phyloP scores from a whole-genome alignment of 1,140 invertebrate genomes.

The Lordiphosa collinella region DNA sequence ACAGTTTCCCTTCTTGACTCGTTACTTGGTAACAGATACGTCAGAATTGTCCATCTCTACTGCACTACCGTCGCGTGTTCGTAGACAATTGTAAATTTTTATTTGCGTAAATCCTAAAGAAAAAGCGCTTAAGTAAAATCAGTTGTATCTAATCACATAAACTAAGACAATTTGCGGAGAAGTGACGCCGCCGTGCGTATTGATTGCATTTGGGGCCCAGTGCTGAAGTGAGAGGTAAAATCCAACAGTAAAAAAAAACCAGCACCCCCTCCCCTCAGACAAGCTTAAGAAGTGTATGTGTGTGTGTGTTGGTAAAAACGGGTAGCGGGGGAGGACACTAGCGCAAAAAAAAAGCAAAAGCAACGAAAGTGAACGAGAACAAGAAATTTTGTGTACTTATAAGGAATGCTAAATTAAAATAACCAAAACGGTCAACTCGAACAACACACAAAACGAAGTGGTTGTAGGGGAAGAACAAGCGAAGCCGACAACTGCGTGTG shows the following conservation, averaged over 20 bases:
- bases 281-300: too few species aligned
- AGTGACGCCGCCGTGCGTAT: constrained; percentile 1
- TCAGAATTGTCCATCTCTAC: constrained; percentile 18
- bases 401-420: constrained; percentile 20
- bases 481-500: constrained; percentile 12
- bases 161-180: not conserved
- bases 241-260: not conserved
- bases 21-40: not conserved
- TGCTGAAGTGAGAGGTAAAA: constrained; percentile 6
- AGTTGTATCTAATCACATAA: not conserved
- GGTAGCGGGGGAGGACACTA: too few species aligned
- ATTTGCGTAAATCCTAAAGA: not conserved
- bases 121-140: not conserved
- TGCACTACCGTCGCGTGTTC: constrained; percentile 49
- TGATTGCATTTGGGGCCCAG: constrained; percentile 14
- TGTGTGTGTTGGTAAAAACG: too few species aligned
- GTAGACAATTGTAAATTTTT: constrained; percentile 42
- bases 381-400: constrained; percentile 38
- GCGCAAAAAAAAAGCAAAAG: not conserved
- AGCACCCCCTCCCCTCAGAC: not conserved
- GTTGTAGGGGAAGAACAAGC: constrained; percentile 16
- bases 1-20: not conserved
- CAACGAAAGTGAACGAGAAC: constrained; percentile 28
- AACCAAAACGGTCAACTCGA: constrained; percentile 24
- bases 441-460: constrained; percentile 30